phyloP scores from a whole-genome alignment of 2,888 invertebrate genomes.

The Habrosyne pyritoides region DNA sequence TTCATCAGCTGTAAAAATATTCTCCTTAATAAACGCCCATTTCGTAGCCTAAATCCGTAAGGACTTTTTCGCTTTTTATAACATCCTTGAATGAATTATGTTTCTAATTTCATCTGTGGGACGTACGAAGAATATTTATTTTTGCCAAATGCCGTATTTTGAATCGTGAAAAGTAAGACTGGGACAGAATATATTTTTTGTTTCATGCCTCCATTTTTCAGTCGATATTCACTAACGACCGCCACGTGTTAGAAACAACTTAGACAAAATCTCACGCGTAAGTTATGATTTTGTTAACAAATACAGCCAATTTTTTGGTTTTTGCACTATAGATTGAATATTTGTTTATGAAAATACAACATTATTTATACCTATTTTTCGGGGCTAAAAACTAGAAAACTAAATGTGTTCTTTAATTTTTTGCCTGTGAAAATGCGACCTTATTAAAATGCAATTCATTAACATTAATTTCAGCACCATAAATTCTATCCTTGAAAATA shows the following conservation, averaged over 20 bases:
- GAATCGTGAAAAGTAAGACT: neutral
- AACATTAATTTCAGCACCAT: too few species aligned
- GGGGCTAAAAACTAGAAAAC: too few species aligned
- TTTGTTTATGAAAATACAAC: too few species aligned
- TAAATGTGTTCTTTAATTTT: too few species aligned
- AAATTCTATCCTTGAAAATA: too few species aligned
- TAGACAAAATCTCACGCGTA: too few species aligned
- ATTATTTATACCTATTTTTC: too few species aligned
- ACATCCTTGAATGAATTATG: constrained; percentile 30
- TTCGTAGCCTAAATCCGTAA: neutral
- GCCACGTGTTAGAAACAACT: neutral
- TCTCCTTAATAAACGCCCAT: neutral
- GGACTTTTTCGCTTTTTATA: neutral
- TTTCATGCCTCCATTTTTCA: neutral
- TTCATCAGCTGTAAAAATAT: neutral
- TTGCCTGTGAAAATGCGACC: too few species aligned
- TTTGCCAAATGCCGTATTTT: neutral
- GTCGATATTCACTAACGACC: neutral
- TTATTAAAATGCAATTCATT: too few species aligned
- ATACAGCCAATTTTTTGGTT: too few species aligned
- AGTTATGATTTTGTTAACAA: too few species aligned
- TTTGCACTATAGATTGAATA: too few species aligned
- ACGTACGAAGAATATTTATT: constrained; percentile 25
- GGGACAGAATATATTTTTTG: neutral
- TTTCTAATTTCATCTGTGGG: constrained; percentile 36